Percentiles rank a stretch among this genome's conserved stretches.
Conservation (phyloP, 2,888 invertebrate species). For the Cephonodes hylas region DNA sequence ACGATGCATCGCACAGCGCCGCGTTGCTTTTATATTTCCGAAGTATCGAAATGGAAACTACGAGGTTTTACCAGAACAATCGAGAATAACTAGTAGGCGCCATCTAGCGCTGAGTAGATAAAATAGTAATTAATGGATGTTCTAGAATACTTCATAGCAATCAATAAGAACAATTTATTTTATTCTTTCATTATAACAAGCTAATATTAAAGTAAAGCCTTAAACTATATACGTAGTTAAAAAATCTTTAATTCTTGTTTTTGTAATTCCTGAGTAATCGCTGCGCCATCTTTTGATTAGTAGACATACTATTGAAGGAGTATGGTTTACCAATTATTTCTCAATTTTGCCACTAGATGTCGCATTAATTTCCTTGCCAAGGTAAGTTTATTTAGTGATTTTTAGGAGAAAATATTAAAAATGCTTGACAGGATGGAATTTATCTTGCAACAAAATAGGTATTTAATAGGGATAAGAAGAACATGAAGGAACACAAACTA, state of each 20-base stretch:
- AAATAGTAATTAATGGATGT: neutral
- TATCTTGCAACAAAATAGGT: too few species aligned
- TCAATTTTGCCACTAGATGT: neutral
- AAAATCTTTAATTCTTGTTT: too few species aligned
- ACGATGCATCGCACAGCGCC: slow-evolving; percentile 24
- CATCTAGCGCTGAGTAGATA: slow-evolving; percentile 26
- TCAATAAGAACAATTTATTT: too few species aligned
- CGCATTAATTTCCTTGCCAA: neutral
- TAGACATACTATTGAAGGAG: neutral
- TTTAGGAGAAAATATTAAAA: too few species aligned
- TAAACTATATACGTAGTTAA: too few species aligned
- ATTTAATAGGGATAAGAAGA: too few species aligned
- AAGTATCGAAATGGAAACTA: slow-evolving; percentile 13
- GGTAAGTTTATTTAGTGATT: too few species aligned
- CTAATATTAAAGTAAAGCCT: too few species aligned
- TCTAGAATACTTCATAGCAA: neutral
- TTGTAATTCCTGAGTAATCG: too few species aligned
- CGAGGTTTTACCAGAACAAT: slow-evolving; percentile 27
- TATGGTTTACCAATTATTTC: neutral
- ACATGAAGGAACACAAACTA: too few species aligned
- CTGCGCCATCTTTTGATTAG: neutral
- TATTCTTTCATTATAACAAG: too few species aligned
- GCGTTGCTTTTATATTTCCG: slow-evolving; percentile 47
- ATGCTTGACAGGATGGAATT: too few species aligned
- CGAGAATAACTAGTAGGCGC: slow-evolving; percentile 17